Evolutionary conservation across 1,140 invertebrate species (phyloP).

Genomic region (Hylyphantes graminicola): DNA sequence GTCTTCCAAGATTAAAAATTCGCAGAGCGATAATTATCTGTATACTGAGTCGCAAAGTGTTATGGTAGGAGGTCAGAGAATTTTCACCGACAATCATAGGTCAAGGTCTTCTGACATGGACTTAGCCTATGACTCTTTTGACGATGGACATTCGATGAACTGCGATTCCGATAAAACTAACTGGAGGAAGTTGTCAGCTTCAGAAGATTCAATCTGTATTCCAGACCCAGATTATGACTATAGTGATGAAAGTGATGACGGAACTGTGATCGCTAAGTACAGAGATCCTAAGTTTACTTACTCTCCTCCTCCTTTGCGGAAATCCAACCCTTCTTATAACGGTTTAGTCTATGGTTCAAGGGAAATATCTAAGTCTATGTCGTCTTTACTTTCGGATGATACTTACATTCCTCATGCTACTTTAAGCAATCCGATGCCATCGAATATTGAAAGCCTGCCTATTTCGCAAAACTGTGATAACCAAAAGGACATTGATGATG

Average conservation of each 20-base stretch:
- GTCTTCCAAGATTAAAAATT: constrained; percentile 29
- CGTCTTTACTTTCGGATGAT: constrained; percentile 54
- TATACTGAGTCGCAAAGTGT: constrained; percentile 49
- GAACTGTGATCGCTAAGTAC: constrained; percentile 21
- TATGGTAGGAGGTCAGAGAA: constrained; percentile 51
- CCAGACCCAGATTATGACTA: constrained; percentile 59
- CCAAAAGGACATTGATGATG: neutral
- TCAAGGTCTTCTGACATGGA: constrained; percentile 42
- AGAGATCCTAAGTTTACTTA: constrained; percentile 52
- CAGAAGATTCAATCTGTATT: constrained; percentile 47
- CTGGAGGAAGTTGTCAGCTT: constrained; percentile 45
- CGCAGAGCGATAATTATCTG: constrained; percentile 43
- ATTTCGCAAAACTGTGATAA: constrained; percentile 34
- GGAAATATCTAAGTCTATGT: constrained; percentile 58
- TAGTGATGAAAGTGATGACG: constrained; percentile 51
- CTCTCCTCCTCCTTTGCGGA: constrained; percentile 40
- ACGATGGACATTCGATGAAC: neutral
- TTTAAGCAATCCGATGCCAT: constrained; percentile 26
- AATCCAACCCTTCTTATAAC: constrained; percentile 6
- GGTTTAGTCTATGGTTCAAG: constrained; percentile 29
- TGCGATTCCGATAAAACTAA: neutral
- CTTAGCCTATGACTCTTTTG: neutral
- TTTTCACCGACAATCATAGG: constrained; percentile 48
- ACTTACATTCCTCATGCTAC: constrained; percentile 35
- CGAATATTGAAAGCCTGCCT: constrained; percentile 4